Base-by-base conservation (phyloP, 2,797 vertebrate genomes). In the Helarctos malayanus region DNA sequence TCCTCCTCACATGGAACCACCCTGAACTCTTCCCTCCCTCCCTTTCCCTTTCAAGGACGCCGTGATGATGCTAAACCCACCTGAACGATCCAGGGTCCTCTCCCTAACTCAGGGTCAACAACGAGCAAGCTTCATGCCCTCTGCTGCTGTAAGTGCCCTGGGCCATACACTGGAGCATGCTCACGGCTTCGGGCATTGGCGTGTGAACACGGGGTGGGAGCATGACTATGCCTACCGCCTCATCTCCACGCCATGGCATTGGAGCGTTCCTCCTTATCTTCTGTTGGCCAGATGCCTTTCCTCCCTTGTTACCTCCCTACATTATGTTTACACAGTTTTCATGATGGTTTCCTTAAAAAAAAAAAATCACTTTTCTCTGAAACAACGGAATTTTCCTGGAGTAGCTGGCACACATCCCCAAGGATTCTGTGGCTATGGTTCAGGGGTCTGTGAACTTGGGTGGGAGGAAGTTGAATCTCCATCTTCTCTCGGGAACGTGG, bases 301-400 rank as follows among this genome's bases (percentile, higher is more conserved):
- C 15, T 59, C 56, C 15, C 69, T 41, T 65, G 15, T 54, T 75
- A 54, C 57, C 52, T 23, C 21, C 29, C 16, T 47, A 21, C 27
- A 23, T 52, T 86, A 18, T 80, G n/a, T 86, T 81, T 57, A 69
- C 27, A 38, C 38, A 47, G 35, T 87, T 95, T 95, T 52, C 47
- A 65, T 38, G 65, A 73, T 80, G 4, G 27, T 61, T 54, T 68
- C 41, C 61, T 80, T 59, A 8, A 54, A 81, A 61, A 25, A 61
- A 25, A 35, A 15, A 5, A 7, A 19, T 54, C 54, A 79, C 18
- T 61, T 19, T 61, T 79, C 61, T 95, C 76, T 87, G 57, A 73
- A 63, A 73, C 56, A 75, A 32, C 7, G 16, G 15, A 23, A 25
- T 45, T 81, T 38, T 81, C 56, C 25, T 75, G 89, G 29, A 56